Evolutionary conservation across 2,113 vertebrate species (phyloP).

Genomic region (Anolis carolinensis): DNA sequence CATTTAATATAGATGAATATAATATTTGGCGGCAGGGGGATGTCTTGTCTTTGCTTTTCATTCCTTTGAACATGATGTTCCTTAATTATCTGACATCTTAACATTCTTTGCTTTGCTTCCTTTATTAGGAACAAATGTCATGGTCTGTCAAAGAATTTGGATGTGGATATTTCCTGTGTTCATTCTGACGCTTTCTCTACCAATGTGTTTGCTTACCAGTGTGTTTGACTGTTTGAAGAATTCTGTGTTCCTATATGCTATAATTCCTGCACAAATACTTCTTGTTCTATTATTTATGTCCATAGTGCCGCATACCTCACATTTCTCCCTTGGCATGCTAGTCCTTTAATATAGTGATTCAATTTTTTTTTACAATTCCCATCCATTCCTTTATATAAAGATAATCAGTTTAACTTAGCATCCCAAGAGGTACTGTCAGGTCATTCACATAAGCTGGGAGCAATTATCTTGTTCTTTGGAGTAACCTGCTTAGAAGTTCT

Average conservation of each 20-base stretch:
- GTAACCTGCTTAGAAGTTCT: conserved; percentile 63
- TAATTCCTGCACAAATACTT: background rate
- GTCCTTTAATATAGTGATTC: background rate
- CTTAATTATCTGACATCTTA: background rate
- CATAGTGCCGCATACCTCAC: background rate
- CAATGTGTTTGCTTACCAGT: conserved; percentile 57
- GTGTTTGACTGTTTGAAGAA: conserved; percentile 55
- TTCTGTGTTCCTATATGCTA: conserved; percentile 37
- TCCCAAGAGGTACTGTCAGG: background rate
- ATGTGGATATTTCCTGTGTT: conserved; percentile 9
- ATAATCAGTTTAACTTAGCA: conserved; percentile 10
- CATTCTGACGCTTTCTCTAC: conserved; percentile 44
- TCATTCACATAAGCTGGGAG: conserved; percentile 35
- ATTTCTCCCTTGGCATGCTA: background rate
- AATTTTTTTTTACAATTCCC: background rate
- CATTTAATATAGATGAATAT: background rate
- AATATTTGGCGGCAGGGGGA: background rate
- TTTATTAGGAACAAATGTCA: conserved; percentile 4
- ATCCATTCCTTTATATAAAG: background rate
- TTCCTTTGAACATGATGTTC: background rate
- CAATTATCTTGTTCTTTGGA: background rate
- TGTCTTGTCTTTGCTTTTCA: background rate
- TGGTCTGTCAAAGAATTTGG: background rate
- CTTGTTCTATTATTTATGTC: accelerated
- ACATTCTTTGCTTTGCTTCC: background rate